Conservation (phyloP, 2,113 vertebrate species). For the Centropus bengalensis region DNA sequence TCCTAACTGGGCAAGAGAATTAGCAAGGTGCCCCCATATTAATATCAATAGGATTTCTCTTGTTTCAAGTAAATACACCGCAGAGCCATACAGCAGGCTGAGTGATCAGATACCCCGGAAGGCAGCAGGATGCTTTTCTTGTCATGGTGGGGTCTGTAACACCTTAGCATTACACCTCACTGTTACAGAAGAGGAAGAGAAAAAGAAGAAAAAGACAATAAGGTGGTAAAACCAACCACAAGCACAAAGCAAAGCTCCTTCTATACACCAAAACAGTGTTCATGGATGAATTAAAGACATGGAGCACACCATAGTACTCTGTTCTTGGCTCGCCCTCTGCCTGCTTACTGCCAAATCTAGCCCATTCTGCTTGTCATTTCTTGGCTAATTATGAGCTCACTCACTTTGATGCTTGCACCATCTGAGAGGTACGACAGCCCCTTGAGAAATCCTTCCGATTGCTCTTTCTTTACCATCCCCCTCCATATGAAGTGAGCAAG, state of each 20-base stretch:
- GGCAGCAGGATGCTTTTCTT: neutral
- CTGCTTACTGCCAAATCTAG: neutral
- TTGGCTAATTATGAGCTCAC: neutral
- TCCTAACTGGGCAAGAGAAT: neutral
- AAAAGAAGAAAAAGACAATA: neutral
- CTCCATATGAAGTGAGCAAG: neutral
- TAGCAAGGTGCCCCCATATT: neutral
- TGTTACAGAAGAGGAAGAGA: neutral
- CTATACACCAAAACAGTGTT: neutral
- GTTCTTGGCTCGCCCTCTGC: neutral
- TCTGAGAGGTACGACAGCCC: neutral
- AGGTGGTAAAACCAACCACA: neutral
- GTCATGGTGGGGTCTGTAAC: neutral
- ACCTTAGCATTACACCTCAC: neutral
- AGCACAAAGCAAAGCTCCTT: neutral
- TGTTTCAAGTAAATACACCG: neutral
- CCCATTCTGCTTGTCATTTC: neutral
- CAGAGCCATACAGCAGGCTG: neutral
- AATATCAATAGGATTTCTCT: neutral
- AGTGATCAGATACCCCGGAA: neutral
- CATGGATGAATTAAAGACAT: neutral
- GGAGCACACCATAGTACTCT: neutral
- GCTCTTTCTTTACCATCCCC: conserved; percentile 1
- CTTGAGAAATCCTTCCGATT: neutral
- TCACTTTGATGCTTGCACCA: neutral